Evolutionary conservation across 2,888 invertebrate species (phyloP).

Genomic region (Acleris sparsana): DNA sequence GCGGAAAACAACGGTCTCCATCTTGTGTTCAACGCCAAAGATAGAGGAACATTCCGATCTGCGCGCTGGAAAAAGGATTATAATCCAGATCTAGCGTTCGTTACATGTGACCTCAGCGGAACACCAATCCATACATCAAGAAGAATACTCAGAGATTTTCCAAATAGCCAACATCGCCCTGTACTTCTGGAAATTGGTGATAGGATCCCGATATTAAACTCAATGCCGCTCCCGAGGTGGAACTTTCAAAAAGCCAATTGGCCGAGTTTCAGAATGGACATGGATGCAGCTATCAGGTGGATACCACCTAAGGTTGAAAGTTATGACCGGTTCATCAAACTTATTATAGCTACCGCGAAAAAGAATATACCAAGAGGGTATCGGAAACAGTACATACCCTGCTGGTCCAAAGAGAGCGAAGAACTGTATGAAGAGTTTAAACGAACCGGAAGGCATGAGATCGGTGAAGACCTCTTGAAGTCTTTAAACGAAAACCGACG

Average conservation of each 20-base stretch:
- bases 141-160: conserved; percentile 8
- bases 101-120: background rate
- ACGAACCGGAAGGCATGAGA: too few relatives aligned
- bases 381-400: too few relatives aligned
- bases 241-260: conserved; percentile 12
- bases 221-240: conserved; percentile 9
- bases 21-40: conserved; percentile 8
- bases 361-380: background rate
- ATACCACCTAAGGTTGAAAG: conserved; percentile 2
- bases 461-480: too few relatives aligned
- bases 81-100: conserved; percentile 10
- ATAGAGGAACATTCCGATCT: conserved; percentile 10
- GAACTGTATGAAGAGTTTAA: too few relatives aligned
- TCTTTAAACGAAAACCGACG: too few relatives aligned
- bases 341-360: conserved; percentile 1
- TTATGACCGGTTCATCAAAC: background rate
- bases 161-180: conserved; percentile 15
- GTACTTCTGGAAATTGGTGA: conserved; percentile 8
- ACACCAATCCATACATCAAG: background rate
- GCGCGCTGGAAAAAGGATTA: conserved; percentile 17
- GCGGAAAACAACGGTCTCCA: conserved; percentile 7
- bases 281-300: conserved; percentile 13
- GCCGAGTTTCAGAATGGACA: background rate
- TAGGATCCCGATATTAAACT: background rate
- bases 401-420: too few relatives aligned